Base-by-base conservation (phyloP, 1,140 invertebrate genomes). In the Eriocheir sinensis region DNA sequence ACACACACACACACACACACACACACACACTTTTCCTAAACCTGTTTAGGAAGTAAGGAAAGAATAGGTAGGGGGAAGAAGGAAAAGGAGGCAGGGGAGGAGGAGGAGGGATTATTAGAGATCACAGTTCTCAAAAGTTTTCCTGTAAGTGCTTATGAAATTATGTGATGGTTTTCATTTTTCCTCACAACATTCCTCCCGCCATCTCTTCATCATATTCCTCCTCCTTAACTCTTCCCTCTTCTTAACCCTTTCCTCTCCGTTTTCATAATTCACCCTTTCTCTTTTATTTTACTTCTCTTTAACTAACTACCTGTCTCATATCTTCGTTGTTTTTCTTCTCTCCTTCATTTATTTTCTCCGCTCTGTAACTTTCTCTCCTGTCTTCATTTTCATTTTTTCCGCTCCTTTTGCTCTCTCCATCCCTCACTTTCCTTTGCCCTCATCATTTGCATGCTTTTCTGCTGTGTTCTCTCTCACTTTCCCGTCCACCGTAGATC, bases 71-170 rank as follows among this genome's bases (percentile, higher is more conserved):
- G 21, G 60, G 27, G 6, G 27, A 72, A n/a, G 21, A 72, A 72
- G 60, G 60, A 72, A 8, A n/a, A 72, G 60, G 21, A n/a, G 60
- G 60, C 27, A n/a, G 60, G n/a, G 60, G 60, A 72, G 60, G 60
- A 2, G 48, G 48, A 53, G 48, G 48, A 3, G 27, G n/a, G 60
- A 21, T n/a, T 72, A 72, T 72, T 72, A 72, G 60, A 72, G 60
- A 72, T 72, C 60, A 72, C 60, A 72, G 60, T 72, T 72, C 21
- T 2, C n/a, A n/a, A 72, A 72, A 72, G 12, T 72, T 72, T 72
- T n/a, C 60, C n/a, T 72, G 60, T 72, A 72, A 72, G 60, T 72
- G 60, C 60, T 72, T 72, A 72, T 72, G 60, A 72, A 72, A 72
- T 72, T 72, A 72, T 72, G n/a, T n/a, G 60, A 72, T 6, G 60